Conservation (phyloP, 2,113 vertebrate genomes). For the Corvus cornix region DNA sequence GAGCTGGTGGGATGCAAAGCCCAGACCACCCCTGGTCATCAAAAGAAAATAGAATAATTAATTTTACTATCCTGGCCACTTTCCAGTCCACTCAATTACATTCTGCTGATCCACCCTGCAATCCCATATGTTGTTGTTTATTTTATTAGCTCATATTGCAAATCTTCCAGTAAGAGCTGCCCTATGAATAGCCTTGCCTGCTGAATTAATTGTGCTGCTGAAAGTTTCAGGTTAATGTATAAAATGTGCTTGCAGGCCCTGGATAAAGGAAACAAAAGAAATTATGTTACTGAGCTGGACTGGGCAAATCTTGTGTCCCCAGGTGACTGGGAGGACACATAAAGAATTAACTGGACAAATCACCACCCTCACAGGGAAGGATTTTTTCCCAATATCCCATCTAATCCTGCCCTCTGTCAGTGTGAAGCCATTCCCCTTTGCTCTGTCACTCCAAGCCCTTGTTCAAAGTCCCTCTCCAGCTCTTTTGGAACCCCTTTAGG, state of each 20-base stretch:
- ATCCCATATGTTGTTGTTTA: conserved; percentile 44
- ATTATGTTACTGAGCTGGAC: not conserved
- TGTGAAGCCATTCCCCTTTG: not conserved
- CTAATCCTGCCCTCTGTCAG: not conserved
- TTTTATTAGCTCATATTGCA: conserved; percentile 35
- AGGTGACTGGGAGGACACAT: not conserved
- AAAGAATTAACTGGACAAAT: not conserved
- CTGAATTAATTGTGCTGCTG: not conserved
- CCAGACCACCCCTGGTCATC: not conserved
- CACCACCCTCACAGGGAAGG: not conserved
- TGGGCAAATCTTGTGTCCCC: not conserved
- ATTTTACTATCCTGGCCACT: not conserved
- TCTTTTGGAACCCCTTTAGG: not conserved
- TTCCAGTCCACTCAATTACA: conserved; percentile 35
- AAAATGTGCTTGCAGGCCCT: not conserved
- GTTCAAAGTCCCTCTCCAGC: not conserved
- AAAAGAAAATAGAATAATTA: not conserved
- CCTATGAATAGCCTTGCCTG: not conserved
- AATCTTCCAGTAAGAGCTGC: not conserved
- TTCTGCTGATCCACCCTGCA: not conserved
- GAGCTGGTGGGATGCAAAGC: not conserved
- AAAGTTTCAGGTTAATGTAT: conserved; percentile 30
- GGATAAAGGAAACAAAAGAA: not conserved
- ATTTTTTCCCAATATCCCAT: not conserved
- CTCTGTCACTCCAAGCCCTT: not conserved